A percentile compares a stretch with the other conserved stretches of the same genome.
Evolutionary conservation across 2,888 invertebrate species (phyloP).

Genomic region (Xanthia togata): DNA sequence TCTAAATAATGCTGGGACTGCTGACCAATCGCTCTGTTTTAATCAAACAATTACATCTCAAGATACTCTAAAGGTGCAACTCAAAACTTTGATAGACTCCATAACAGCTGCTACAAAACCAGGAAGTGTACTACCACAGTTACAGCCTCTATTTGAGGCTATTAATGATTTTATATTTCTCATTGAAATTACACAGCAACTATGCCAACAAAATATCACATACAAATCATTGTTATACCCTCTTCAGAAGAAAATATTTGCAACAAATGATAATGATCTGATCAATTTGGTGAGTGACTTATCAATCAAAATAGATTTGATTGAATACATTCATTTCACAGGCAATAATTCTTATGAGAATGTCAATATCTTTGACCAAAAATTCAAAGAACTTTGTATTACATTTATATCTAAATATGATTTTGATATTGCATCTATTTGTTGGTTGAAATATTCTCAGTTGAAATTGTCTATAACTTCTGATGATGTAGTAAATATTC

Average conservation of each 20-base stretch:
- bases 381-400: conserved; percentile 80
- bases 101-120: conserved; percentile 68
- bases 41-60: conserved; percentile 74
- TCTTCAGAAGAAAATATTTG: conserved; percentile 80
- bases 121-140: conserved; percentile 71
- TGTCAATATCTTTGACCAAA: conserved; percentile 78
- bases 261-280: conserved; percentile 67
- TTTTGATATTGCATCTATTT: conserved; percentile 86
- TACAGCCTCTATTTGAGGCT: conserved; percentile 78
- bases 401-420: conserved; percentile 83
- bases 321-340: conserved; percentile 85
- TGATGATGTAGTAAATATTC: conserved; percentile 79
- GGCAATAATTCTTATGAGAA: conserved; percentile 79
- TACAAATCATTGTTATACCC: conserved; percentile 81
- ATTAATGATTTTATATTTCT: conserved; percentile 80
- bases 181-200: conserved; percentile 72
- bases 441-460: conserved; percentile 86
- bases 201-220: conserved; percentile 77
- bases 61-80: conserved; percentile 78
- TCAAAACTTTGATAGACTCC: conserved; percentile 73
- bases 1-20: conserved; percentile 43
- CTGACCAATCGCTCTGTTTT: conserved; percentile 60
- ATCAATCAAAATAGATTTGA: conserved; percentile 83
- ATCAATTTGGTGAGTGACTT: conserved; percentile 76
- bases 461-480: conserved; percentile 72